These are phyloP conservation scores for Stylophora pistillata DNA, from an alignment of 64 coral and sea anemone genomes.

Conservation along the genomic window DNA sequence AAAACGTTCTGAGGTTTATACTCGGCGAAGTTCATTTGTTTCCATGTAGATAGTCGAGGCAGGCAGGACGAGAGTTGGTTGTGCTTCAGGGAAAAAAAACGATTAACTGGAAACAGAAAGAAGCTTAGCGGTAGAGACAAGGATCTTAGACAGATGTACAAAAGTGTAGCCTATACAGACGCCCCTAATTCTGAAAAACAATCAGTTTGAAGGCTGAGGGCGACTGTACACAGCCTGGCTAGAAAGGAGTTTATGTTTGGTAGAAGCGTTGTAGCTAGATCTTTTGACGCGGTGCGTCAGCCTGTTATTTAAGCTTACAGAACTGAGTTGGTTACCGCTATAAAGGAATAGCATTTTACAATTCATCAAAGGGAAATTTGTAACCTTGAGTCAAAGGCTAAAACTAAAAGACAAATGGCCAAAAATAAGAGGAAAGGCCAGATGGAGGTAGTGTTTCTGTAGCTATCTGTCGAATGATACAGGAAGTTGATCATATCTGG, in stretches of 20 bases:
- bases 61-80: conserved; percentile 13
- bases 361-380: too few relatives aligned
- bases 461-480: background rate
- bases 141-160: background rate
- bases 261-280: too few relatives aligned
- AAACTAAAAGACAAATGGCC: too few relatives aligned
- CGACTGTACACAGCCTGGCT: too few relatives aligned
- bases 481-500: background rate
- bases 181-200: too few relatives aligned
- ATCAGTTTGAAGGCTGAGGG: too few relatives aligned
- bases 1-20: background rate
- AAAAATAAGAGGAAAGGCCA: background rate
- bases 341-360: too few relatives aligned
- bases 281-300: too few relatives aligned
- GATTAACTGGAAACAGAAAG: background rate
- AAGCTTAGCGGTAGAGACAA: conserved; percentile 13
- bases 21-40: background rate
- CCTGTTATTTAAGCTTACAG: too few relatives aligned
- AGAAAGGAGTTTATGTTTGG: too few relatives aligned
- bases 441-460: background rate
- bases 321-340: too few relatives aligned
- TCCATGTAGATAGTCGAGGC: conserved; percentile 6
- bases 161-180: background rate
- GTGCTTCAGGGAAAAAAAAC: conserved; percentile 12
- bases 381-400: too few relatives aligned